Conservation (phyloP, 1,140 invertebrate genomes). For the Orius laevigatus region DNA sequence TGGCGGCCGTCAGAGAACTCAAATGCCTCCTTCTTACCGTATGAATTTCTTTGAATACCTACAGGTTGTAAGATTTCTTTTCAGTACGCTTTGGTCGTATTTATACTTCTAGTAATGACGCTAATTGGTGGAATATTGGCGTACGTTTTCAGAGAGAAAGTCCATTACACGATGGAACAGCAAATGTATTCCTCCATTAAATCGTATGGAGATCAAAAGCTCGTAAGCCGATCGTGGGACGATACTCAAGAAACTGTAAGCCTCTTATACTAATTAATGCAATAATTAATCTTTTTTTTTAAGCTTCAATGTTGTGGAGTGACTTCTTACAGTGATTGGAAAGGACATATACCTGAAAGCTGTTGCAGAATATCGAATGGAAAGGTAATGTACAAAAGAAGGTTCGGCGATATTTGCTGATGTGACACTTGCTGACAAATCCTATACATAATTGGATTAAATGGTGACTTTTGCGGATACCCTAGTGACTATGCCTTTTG, state of each 20-base stretch:
- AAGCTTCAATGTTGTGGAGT: slow-evolving; percentile 73
- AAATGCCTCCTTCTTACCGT: slow-evolving; percentile 78
- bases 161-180: slow-evolving; percentile 48
- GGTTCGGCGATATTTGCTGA: slow-evolving; percentile 4
- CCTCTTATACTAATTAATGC: slow-evolving; percentile 8
- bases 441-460: too few species aligned
- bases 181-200: slow-evolving; percentile 61
- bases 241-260: slow-evolving; percentile 47
- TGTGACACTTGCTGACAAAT: too few species aligned
- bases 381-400: slow-evolving; percentile 17
- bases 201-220: slow-evolving; percentile 44
- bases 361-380: slow-evolving; percentile 48
- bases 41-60: slow-evolving; percentile 22
- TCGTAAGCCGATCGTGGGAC: slow-evolving; percentile 66
- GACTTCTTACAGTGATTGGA: slow-evolving; percentile 52
- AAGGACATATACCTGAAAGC: slow-evolving; percentile 50
- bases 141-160: slow-evolving; percentile 70
- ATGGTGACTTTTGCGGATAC: too few species aligned
- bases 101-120: slow-evolving; percentile 73
- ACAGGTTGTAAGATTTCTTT: slow-evolving; percentile 18
- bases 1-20: slow-evolving; percentile 72
- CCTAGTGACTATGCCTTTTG: too few species aligned
- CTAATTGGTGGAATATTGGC: slow-evolving; percentile 74
- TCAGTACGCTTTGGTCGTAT: slow-evolving; percentile 73
- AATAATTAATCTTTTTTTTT: slow-evolving; percentile 22